Base-by-base conservation (phyloP, 2,888 invertebrate species). In the Bursaphelenchus okinawaensis region DNA sequence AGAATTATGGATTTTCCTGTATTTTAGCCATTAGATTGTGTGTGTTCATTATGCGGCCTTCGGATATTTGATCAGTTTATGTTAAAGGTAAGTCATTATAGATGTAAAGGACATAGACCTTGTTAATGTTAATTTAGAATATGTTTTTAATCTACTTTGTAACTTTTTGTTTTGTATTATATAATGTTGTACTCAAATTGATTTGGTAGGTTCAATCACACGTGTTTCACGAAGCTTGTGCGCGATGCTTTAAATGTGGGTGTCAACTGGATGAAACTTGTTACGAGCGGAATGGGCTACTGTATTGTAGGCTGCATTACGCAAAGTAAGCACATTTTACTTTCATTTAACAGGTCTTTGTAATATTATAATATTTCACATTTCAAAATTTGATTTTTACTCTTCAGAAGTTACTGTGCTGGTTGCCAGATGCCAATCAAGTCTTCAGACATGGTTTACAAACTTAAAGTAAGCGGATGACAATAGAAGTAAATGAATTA, bases 271-370 rank as follows among this genome's bases (percentile, higher is more conserved):
- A 91, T 52, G 95, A 95, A 85, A 95, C 94, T 87, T 98, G 98
- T 87, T 98, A 93, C 87, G 92, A 92, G 79, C 88, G 94, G 82
- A 94, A 95, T 83, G 92, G 92, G 78, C 93, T 93, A 85, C 89
- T 98, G 66, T 96, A 92, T 87, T 98, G 98, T 87, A 88, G 92
- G 84, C 90, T 90, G 84, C 96, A 98, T 86, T 98, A 96, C 87
- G 96, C 93, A 88, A 91, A 92, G 96, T 96, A 85, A 88, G 80
- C 57, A 29, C 7, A 12, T 29, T 29, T 29, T 29, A 12, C 12
- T 12, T 29, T 29, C 31, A 29, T 29, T 29, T 29, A n/a, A n/a
- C n/a, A 59, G 22, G 7, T 52, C n/a, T 16, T n/a, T 55, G 22
- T 22, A 55, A 7, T 26, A 26, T n/a, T 9, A 9, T 26, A 20